phyloP scores from a whole-genome alignment of 1,140 invertebrate genomes.

The Mactra quadrangularis region DNA sequence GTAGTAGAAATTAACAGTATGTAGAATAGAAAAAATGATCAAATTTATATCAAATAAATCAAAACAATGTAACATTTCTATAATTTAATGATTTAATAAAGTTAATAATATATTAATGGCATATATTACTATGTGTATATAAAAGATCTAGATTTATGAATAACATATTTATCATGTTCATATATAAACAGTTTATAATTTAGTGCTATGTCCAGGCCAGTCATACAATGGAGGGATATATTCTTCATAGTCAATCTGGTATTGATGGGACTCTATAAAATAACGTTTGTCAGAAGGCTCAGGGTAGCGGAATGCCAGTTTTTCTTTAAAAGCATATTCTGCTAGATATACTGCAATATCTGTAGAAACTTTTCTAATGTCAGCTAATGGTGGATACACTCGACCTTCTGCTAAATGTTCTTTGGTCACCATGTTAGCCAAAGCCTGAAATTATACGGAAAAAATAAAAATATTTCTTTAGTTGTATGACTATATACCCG shows the following conservation, averaged over 20 bases:
- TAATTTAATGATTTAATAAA: too few relatives aligned
- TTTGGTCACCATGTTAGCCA: slow-evolving; percentile 92
- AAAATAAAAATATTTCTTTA: too few relatives aligned
- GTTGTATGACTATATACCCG: too few relatives aligned
- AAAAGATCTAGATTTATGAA: too few relatives aligned
- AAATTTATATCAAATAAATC: too few relatives aligned
- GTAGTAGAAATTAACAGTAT: too few relatives aligned
- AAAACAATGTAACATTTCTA: too few relatives aligned
- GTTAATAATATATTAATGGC: too few relatives aligned
- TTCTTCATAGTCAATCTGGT: slow-evolving; percentile 85
- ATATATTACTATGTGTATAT: too few relatives aligned
- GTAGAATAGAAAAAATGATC: too few relatives aligned
- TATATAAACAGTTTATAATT: slow-evolving; percentile 12
- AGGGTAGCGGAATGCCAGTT: slow-evolving; percentile 84
- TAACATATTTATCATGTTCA: too few relatives aligned
- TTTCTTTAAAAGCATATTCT: slow-evolving; percentile 92
- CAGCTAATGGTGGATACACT: slow-evolving; percentile 95
- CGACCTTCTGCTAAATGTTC: slow-evolving; percentile 92
- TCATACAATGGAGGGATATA: slow-evolving; percentile 84
- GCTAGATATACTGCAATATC: slow-evolving; percentile 93
- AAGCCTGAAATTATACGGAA: slow-evolving; percentile 85
- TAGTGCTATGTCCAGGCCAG: slow-evolving; percentile 81
- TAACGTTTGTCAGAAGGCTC: slow-evolving; percentile 85
- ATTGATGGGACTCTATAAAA: slow-evolving; percentile 84
- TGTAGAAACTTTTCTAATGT: slow-evolving; percentile 94